Conservation (phyloP, 2,888 invertebrate genomes). For the Platynereis dumerilii region DNA sequence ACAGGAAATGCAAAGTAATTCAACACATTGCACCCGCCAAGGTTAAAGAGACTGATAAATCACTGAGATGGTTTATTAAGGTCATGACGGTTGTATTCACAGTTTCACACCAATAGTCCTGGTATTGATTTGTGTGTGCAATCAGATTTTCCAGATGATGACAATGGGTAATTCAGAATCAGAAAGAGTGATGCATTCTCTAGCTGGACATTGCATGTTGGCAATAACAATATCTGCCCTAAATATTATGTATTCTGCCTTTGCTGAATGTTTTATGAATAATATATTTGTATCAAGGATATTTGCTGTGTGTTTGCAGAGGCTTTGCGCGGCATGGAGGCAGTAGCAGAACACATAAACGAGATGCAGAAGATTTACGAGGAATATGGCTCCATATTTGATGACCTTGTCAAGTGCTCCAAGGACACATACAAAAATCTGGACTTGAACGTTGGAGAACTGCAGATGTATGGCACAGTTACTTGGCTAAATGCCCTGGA, state of each 20-base stretch:
- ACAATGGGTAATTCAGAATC: no score
- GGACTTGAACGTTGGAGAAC: conserved; percentile 94
- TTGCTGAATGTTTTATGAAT: no score
- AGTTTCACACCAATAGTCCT: no score
- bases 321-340: conserved; percentile 94
- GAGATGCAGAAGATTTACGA: conserved; percentile 99
- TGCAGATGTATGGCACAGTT: conserved; percentile 96
- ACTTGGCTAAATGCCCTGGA: conserved; percentile 98
- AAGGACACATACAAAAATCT: conserved; percentile 67
- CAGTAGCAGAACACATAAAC: conserved; percentile 98
- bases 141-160: no score
- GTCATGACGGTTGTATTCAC: neutral
- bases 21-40: no score
- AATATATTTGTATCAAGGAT: no score
- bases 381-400: conserved; percentile 98
- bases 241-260: no score
- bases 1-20: no score
- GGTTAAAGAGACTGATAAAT: neutral
- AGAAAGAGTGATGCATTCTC: no score
- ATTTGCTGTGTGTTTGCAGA: conserved; percentile 73
- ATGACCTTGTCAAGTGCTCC: conserved; percentile 74
- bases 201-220: no score
- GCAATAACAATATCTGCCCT: no score
- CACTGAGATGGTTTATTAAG: neutral
- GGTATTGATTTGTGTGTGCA: no score